phyloP scores from a whole-genome alignment of 2,888 invertebrate species.

The Sthenelais limicola region DNA sequence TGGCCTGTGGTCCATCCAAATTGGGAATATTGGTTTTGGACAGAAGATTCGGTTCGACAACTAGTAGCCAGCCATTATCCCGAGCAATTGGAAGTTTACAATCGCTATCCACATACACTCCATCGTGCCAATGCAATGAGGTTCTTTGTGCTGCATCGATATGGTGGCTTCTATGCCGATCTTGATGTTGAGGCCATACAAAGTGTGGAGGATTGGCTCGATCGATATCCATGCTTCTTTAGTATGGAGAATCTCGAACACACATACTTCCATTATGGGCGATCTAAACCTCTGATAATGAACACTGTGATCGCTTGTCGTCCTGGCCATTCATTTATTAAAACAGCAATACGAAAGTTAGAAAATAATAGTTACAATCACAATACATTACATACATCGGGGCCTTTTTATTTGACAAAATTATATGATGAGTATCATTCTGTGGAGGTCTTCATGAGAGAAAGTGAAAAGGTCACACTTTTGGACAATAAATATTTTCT shows the following conservation, averaged over 20 bases:
- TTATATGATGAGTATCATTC: neutral
- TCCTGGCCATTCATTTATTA: constrained; percentile 6
- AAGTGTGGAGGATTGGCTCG: neutral
- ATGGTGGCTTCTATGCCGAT: constrained; percentile 29
- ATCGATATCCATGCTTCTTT: constrained; percentile 15
- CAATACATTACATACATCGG: constrained; percentile 1
- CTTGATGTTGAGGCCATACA: constrained; percentile 14
- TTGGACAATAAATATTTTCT: constrained; percentile 2
- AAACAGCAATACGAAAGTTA: neutral
- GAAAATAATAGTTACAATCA: neutral
- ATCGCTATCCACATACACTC: neutral
- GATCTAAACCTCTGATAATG: neutral
- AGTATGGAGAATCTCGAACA: constrained; percentile 21
- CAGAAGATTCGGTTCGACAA: neutral
- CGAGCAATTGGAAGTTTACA: neutral
- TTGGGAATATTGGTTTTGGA: constrained; percentile 27
- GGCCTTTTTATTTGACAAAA: constrained; percentile 9
- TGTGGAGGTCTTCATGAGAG: neutral
- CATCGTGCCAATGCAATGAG: constrained; percentile 18
- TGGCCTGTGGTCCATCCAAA: neutral
- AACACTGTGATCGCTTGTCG: constrained; percentile 23
- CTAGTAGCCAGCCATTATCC: constrained; percentile 15
- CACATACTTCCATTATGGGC: constrained; percentile 14
- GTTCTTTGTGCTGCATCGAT: constrained; percentile 9
- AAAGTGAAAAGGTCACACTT: neutral